These are phyloP conservation scores for Drosophila mayaguana DNA, from an alignment of 2,888 invertebrate species.

Conservation along the genomic window DNA sequence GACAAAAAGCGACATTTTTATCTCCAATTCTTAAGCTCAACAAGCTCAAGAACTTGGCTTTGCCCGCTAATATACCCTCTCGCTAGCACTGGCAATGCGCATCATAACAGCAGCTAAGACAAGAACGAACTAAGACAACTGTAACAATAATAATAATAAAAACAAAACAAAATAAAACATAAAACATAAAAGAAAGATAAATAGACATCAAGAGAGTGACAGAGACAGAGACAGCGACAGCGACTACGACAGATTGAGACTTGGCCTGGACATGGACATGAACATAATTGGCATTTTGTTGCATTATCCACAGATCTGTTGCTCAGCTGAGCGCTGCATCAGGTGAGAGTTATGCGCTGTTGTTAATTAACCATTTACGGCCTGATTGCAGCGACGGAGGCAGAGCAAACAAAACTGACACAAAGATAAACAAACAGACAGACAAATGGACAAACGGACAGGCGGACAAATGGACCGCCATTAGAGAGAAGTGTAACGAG, in stretches of 20 bases:
- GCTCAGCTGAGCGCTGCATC: conserved; percentile 37
- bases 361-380: conserved; percentile 78
- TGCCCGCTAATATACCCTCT: background rate
- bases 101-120: conserved; percentile 19
- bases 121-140: conserved; percentile 23
- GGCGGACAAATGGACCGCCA: background rate
- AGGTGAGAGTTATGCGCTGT: conserved; percentile 77
- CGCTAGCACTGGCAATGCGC: background rate
- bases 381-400: conserved; percentile 63
- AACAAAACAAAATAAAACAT: too few relatives aligned
- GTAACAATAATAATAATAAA: conserved; percentile 21
- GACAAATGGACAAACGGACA: background rate
- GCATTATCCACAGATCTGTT: conserved; percentile 37
- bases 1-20: too few relatives aligned
- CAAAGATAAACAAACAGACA: conserved; percentile 10
- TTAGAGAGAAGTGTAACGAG: conserved; percentile 50
- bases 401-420: conserved; percentile 4
- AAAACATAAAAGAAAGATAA: conserved; percentile 8
- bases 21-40: background rate
- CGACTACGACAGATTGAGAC: conserved; percentile 50
- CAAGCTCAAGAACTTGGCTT: background rate
- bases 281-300: conserved; percentile 74
- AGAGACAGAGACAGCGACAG: conserved; percentile 9
- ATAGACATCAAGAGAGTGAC: background rate
- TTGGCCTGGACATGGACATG: conserved; percentile 56